Base-by-base conservation (phyloP, 2,888 invertebrate genomes). In the Aromia moschata region DNA sequence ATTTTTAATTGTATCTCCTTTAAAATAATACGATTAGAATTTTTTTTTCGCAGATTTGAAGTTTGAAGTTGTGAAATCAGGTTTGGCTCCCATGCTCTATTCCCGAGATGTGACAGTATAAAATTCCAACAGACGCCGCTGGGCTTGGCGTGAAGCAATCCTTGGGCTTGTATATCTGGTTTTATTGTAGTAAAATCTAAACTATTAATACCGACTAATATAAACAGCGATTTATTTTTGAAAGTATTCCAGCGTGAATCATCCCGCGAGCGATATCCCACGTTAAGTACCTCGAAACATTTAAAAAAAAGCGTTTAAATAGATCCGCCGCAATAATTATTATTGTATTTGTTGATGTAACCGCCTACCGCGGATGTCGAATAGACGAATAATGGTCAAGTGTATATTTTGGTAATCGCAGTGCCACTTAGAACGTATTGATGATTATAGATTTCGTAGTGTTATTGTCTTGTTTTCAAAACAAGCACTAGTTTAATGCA, bases 181-280 rank as follows among this genome's bases (percentile, higher is more conserved):
- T 55, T 58, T 54, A 54, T 58, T 58, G 53, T 59, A 55, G 55
- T 37, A 44, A 43, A 55, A 55, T 51, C 45, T 30, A n/a, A n/a
- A 47, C 59, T 59, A 59, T 55, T 55, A 55, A 59, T 59, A 59
- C 49, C 59, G 12, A 49, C 31, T 44, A 55, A 55, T 51, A 38
- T 59, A 59, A 59, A 59, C 59, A 59, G 36, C 38, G 45, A 49
- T 59, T 59, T 59, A 59, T 59, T 44, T 54, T 47, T 44, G 37
- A 59, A 47, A 49, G 52, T 45, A 59, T 59, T 38, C 17, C 31
- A 44, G 30, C 52, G 12, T 59, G 59, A 59, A 45, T 59, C 59
- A 59, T 47, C 30, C 30, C n/a, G n/a, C n/a, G 41, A 52, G 41
- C 52, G 31, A 52, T 41, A 52, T 41, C 30, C 41, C 17, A 31